Evolutionary conservation across 2,888 invertebrate genomes (phyloP), one percentile per base, ranked within the genome.

Genomic region (Unio delphinus): DNA sequence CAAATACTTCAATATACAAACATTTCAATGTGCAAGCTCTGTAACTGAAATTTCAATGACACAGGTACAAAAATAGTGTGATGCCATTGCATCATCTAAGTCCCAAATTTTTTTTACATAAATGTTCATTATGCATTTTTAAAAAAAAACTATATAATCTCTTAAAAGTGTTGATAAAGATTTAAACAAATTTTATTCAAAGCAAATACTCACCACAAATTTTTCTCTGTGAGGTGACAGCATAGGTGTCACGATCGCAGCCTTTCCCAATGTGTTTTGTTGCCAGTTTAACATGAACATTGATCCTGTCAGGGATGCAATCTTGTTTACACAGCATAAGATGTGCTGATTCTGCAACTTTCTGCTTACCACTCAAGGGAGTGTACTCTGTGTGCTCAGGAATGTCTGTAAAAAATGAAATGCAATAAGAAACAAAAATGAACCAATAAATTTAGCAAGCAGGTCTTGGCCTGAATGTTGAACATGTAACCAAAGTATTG

Each of bases 211-310:
- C 86, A 92, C 93, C 96, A 90, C 97, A 96, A 8, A 96, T 92
- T 89, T 95, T 95, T 73, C 95, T 91, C 90, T 96, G 96, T 28
- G 95, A 94, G 83, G 94, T 94, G 65, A 96, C 94, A 58, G 95
- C 94, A 90, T 96, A 96, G 0, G 96, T 96, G 89, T 98, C 98
- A 6, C 98, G 92, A 90, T 98, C 98, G 91, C 99, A 99, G 85
- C 98, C 97, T 89, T 96, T 96, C 78, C 97, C 98, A 75, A 97
- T 97, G 89, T 98, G 96, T 69, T 94, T 94, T 20, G 95, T 95
- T 70, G 93, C 93, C 79, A 95, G 91, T 28, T 93, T 92, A 65
- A 95, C 91, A 69, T 89, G 89, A 1, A 91, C 90, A 56, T 90
- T 92, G 59, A 80, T 73, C 69, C 83, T 87, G 83, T 89, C 88